Evolutionary conservation across 2,113 vertebrate genomes (phyloP).

Genomic region (Macrotus californicus): DNA sequence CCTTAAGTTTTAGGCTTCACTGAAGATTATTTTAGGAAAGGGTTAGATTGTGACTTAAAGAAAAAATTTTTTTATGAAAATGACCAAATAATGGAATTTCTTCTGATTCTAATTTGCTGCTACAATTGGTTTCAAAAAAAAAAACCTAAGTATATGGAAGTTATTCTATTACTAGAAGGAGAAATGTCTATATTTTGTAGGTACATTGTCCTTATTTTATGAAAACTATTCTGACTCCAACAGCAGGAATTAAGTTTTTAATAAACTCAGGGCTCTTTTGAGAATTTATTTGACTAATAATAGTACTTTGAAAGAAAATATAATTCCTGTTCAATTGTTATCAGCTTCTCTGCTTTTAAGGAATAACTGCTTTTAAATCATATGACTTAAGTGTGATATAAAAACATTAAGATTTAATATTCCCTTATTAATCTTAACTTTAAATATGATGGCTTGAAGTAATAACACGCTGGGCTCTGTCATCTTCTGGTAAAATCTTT

Average conservation of each 20-base stretch:
- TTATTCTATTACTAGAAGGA: background rate
- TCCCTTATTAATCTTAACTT: background rate
- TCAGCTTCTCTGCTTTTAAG: background rate
- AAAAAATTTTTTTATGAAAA: background rate
- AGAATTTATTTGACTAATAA: background rate
- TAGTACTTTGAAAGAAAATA: slow-evolving; percentile 5
- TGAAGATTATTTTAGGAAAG: background rate
- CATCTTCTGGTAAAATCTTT: background rate
- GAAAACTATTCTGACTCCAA: background rate
- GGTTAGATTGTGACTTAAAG: background rate
- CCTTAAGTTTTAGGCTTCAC: background rate
- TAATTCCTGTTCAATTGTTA: slow-evolving; percentile 4
- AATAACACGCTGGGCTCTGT: background rate
- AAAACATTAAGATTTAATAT: background rate
- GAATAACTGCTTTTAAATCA: no score
- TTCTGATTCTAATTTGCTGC: background rate
- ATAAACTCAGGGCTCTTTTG: background rate
- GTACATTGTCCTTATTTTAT: background rate
- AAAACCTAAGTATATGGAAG: background rate
- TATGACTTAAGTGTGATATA: slow-evolving; percentile 12
- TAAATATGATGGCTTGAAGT: background rate
- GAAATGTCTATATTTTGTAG: background rate
- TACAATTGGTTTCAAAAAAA: background rate
- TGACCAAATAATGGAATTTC: background rate
- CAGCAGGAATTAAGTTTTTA: background rate